Percentiles rank a stretch among this genome's conserved stretches.
Conservation (phyloP, 64 coral and sea anemone genomes). For the Pocillopora damicornis region DNA sequence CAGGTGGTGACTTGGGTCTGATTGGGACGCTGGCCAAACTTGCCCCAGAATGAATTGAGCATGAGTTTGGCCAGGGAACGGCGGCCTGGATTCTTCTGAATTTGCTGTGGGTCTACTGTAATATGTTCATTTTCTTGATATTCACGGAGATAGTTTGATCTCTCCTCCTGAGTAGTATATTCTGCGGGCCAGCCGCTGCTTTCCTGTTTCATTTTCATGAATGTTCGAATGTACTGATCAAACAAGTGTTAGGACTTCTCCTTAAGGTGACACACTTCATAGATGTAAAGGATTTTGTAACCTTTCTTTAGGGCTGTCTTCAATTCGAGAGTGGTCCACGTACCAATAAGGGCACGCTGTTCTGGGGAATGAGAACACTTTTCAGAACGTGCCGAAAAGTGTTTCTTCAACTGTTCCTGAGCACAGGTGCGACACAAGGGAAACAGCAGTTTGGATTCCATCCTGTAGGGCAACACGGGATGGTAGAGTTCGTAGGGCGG, state of each 20-base stretch:
- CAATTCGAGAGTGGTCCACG: constrained; percentile 17
- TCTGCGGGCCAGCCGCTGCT: constrained; percentile 1
- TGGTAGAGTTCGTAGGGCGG: constrained; percentile 19
- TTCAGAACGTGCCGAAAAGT: not conserved
- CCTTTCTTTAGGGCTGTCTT: not conserved
- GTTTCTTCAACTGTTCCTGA: not conserved
- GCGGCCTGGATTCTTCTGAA: no score
- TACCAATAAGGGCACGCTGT: not conserved
- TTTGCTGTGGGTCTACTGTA: not conserved
- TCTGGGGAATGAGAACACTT: not conserved
- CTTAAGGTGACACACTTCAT: constrained; percentile 38
- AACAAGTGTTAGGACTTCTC: not conserved
- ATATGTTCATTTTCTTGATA: not conserved
- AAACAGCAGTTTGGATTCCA: constrained; percentile 14
- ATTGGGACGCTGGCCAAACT: no score
- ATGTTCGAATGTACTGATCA: constrained; percentile 12
- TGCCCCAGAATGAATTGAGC: no score
- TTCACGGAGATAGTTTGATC: not conserved
- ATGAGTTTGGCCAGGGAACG: no score
- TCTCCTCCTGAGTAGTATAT: not conserved
- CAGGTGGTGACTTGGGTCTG: no score
- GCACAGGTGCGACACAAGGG: constrained; percentile 1
- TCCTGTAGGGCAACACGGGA: constrained; percentile 25
- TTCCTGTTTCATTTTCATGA: constrained; percentile 34
- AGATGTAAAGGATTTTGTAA: constrained; percentile 9